Percentiles rank a stretch among this genome's conserved stretches.
Conservation (phyloP, 2,797 vertebrate species). For the Sebastes nivosus region DNA sequence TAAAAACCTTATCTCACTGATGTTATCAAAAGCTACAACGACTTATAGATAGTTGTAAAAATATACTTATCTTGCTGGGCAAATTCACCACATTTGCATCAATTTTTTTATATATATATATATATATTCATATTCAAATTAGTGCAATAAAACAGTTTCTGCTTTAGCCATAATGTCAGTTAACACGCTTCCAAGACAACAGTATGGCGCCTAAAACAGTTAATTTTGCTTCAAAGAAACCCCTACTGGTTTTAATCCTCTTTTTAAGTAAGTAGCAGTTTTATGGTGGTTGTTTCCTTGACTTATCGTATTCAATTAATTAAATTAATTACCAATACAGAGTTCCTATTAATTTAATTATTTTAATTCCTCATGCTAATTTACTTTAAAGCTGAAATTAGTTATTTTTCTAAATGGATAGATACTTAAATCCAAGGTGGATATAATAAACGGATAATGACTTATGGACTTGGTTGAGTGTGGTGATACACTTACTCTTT, state of each 20-base stretch:
- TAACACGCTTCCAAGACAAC: not conserved
- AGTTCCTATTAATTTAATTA: not conserved
- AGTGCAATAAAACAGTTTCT: not conserved
- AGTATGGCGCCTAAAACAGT: not conserved
- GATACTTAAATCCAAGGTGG: not conserved
- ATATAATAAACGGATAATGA: not conserved
- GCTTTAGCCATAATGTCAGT: slow-evolving; percentile 1
- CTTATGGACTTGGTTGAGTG: not conserved
- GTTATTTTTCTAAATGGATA: not conserved
- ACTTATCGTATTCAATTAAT: not conserved
- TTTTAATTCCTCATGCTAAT: not conserved
- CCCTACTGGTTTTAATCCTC: not conserved
- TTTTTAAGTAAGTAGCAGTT: slow-evolving; percentile 11
- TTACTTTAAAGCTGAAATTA: not conserved
- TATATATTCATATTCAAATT: not conserved
- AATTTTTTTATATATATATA: not conserved
- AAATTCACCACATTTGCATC: not conserved
- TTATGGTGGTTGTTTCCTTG: slow-evolving; percentile 11
- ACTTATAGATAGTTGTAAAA: not conserved
- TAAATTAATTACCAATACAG: not conserved
- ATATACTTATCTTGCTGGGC: not conserved
- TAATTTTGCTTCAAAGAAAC: not conserved
- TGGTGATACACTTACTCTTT: not conserved
- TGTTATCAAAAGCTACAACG: slow-evolving; percentile 5
- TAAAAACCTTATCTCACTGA: not conserved